Conservation (phyloP, 2,888 invertebrate species). For the Drosophila affinis region DNA sequence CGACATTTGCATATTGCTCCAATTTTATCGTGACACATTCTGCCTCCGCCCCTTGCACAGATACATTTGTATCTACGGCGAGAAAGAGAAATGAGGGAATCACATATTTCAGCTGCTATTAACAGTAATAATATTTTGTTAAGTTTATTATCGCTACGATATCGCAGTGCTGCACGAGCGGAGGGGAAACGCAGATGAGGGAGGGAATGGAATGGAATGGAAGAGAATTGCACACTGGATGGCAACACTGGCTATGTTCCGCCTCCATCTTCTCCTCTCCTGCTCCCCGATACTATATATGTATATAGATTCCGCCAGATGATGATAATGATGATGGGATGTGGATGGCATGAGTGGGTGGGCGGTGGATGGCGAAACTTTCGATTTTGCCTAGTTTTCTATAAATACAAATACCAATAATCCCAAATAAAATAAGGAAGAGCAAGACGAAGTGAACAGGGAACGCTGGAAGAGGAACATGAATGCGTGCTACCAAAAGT, state of each 20-base stretch:
- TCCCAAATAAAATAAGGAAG: no score
- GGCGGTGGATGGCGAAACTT: constrained; percentile 16
- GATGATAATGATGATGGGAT: constrained; percentile 1
- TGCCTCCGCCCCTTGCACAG: constrained; percentile 32
- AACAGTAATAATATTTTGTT: constrained; percentile 66
- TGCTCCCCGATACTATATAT: background rate
- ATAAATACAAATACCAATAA: background rate
- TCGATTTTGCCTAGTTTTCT: constrained; percentile 25
- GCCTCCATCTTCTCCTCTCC: background rate
- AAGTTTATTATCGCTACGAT: constrained; percentile 54
- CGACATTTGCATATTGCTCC: constrained; percentile 67
- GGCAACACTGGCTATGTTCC: constrained; percentile 1
- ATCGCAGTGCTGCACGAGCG: constrained; percentile 10
- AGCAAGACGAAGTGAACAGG: background rate
- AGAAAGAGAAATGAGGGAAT: constrained; percentile 28
- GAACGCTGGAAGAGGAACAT: background rate
- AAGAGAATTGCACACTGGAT: background rate
- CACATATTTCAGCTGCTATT: constrained; percentile 57
- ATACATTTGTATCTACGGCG: background rate
- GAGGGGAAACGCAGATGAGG: background rate
- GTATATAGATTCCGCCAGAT: background rate
- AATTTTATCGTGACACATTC: constrained; percentile 57
- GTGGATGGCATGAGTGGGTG: background rate
- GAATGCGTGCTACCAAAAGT: no score
- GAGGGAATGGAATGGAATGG: background rate